Base-by-base conservation (phyloP, 1,140 invertebrate species). In the Drosophila insularis region DNA sequence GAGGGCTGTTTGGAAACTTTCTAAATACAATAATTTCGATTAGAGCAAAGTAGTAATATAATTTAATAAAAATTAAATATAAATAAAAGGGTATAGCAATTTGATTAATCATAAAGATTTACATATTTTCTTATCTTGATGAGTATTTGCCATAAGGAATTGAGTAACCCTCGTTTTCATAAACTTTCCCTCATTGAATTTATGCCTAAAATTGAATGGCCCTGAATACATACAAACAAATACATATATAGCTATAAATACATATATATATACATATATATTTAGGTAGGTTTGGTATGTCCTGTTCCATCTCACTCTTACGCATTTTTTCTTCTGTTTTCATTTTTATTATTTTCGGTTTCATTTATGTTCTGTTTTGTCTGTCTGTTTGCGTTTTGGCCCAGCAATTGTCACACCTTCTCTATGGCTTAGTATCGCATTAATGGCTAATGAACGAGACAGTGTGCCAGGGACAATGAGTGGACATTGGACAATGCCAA, bases 361-460 rank as follows among this genome's bases (percentile, higher is more conserved):
- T 7, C 23, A 31, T 46, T 46, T 50, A 6, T 62, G 13, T 46
- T 46, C 17, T 32, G 40, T 2, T 43, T 10, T 43, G 14, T 17
- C 4, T 17, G 14, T 43, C 4, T 17, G 40, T 61, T 37, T 32
- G n/a, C 40, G 31, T 63, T 73, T 67, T 68, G 61, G 61, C 2
- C 17, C 10, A 21, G 63, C 81, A 86, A 78, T 85, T 86, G 81
- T 81, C 81, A 81, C 81, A 85, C 81, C 81, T 85, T 85, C 85
- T 81, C 70, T 74, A 81, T 71, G 65, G 50, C 56, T 70, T 2
- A 50, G 50, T 65, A 68, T 69, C 56, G 55, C 81, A 80, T 86
- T 86, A 78, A 78, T 78, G 69, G 81, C 81, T 86, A 86, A 85
- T 85, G 81, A 86, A 85, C 78, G 78, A 27, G 27, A 73, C 78